Conservation (phyloP, 2,888 invertebrate species). For the Himalopsyche anomala region DNA sequence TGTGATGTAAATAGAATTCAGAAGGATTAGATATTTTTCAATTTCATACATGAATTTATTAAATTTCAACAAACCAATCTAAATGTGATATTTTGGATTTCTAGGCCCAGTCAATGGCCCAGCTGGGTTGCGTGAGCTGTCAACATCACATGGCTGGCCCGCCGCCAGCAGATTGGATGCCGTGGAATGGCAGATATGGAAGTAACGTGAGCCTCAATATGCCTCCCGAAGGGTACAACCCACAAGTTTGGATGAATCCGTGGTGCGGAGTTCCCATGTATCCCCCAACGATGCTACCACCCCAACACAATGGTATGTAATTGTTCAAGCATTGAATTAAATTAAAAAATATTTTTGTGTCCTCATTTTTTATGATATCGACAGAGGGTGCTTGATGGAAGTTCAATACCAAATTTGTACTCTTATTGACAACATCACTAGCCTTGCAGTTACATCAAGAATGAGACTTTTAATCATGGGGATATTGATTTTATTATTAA, state of each 20-base stretch:
- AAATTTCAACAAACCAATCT: background rate
- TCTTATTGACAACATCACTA: too few relatives aligned
- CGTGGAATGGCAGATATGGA: constrained; percentile 69
- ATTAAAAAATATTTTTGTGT: too few relatives aligned
- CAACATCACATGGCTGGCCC: constrained; percentile 70
- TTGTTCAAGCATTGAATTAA: background rate
- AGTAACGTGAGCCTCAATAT: constrained; percentile 78
- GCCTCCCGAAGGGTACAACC: constrained; percentile 70
- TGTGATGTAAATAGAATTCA: too few relatives aligned
- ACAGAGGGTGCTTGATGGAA: too few relatives aligned
- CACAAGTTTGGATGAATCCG: constrained; percentile 69
- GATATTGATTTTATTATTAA: too few relatives aligned
- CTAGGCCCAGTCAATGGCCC: constrained; percentile 84
- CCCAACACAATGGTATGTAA: constrained; percentile 64
- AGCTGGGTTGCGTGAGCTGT: constrained; percentile 79
- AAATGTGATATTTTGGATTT: background rate
- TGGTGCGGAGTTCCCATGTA: constrained; percentile 65
- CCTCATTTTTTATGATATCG: too few relatives aligned
- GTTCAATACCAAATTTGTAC: too few relatives aligned
- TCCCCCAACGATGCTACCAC: constrained; percentile 67
- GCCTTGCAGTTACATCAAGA: too few relatives aligned
- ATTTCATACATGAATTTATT: too few relatives aligned
- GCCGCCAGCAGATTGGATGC: constrained; percentile 68
- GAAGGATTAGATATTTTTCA: too few relatives aligned
- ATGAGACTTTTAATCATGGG: too few relatives aligned